These are phyloP conservation scores for Polypedilum pembai DNA, from an alignment of 1,140 invertebrate species.

Conservation along the genomic window DNA sequence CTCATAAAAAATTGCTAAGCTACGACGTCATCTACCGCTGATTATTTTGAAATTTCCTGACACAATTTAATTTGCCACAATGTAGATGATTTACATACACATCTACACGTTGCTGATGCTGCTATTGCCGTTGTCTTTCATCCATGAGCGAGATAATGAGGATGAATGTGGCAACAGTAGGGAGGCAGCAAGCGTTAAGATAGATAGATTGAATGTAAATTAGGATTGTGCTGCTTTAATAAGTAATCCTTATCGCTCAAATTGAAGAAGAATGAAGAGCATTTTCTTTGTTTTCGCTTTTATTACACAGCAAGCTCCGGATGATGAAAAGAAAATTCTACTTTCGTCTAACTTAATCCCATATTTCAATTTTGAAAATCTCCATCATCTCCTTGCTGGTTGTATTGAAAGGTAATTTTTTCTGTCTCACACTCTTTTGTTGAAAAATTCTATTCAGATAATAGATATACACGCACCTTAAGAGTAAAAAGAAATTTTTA, in stretches of 20 bases:
- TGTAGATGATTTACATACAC: neutral
- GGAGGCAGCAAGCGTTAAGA: neutral
- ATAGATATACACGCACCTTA: neutral
- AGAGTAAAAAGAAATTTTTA: neutral
- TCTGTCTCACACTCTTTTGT: neutral
- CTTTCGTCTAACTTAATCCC: neutral
- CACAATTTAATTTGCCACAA: conserved; percentile 18
- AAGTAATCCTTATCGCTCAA: conserved; percentile 3
- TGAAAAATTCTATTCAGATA: neutral
- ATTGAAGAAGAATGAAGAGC: neutral
- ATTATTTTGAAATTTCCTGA: neutral
- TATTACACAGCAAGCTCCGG: neutral
- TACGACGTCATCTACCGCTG: too few species aligned
- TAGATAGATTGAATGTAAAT: conserved; percentile 19
- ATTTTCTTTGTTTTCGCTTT: neutral
- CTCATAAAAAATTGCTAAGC: too few species aligned
- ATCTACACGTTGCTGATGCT: neutral
- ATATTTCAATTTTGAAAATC: neutral
- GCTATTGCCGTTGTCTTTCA: too few species aligned
- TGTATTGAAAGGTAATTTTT: too few species aligned
- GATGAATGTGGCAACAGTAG: neutral
- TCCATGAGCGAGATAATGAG: too few species aligned
- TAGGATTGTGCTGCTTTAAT: conserved; percentile 4
- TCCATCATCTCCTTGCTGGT: too few species aligned
- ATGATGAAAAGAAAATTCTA: too few species aligned